Base-by-base conservation (phyloP, 2,113 vertebrate genomes). In the Sebastes fasciatus region DNA sequence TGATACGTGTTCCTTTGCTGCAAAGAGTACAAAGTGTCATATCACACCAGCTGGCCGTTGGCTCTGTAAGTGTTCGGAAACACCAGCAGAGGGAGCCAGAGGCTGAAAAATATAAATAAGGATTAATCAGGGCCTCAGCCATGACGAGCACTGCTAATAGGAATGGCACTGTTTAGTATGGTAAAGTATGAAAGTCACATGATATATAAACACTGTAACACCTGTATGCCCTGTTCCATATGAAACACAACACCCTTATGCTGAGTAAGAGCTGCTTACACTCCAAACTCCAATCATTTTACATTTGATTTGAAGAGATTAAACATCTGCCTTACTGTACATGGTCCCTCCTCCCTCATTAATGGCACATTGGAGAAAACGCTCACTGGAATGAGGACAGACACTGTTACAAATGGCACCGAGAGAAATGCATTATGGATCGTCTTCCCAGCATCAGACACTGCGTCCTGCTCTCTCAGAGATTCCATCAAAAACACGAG, bases 361-460 rank as follows among this genome's bases (percentile, higher is more conserved):
- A 90, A 92, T 94, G 92, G 92, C 93, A 94, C 93, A 86, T 80
- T 68, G 86, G 90, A 93, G 85, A 86, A 89, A 85, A 93, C 42
- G 79, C 79, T 86, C 73, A 64, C 65, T 82, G 79, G 57, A 83
- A 88, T 81, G 74, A 78, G 69, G 79, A 82, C 69, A 78, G 52
- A 81, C 72, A 63, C 60, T 4, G 63, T 78, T 78, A 87, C 74
- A 48, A 92, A 89, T 91, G 91, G 90, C 92, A 93, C 89, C 62
- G 61, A 77, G 45, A 84, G 68, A 77, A 86, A 85, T 77, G 81
- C 80, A 55, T 83, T 17, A 80, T 55, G 65, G 69, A 61, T 81
- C 49, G 34, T 65, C 40, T 26, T 70, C 66, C 62, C 67, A 80
- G 74, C n/a, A 65, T 68, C 72, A 51, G 26, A 83, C 43, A 48